These are phyloP conservation scores for Thripadectes ignobilis DNA, from an alignment of 2,797 vertebrate genomes.

Conservation along the genomic window DNA sequence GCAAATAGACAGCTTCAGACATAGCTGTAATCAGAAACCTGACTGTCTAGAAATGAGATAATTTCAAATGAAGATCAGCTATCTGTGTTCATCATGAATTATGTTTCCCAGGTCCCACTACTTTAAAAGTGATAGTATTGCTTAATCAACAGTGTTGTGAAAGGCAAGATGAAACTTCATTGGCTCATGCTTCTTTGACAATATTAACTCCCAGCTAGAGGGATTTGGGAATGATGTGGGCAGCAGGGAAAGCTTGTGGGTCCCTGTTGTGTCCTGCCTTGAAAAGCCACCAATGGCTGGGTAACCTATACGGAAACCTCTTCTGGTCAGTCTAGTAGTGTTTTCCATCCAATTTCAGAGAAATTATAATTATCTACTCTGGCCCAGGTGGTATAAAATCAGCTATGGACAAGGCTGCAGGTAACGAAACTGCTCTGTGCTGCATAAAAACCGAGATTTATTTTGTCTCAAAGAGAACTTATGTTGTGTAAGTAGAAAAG, in stretches of 20 bases:
- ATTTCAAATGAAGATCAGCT: not conserved
- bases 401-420: not conserved
- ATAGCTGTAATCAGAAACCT: not conserved
- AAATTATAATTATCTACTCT: not conserved
- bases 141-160: not conserved
- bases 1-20: not conserved
- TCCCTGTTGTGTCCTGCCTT: not conserved
- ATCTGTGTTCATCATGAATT: not conserved
- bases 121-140: not conserved
- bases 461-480: not conserved
- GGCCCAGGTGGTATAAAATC: not conserved
- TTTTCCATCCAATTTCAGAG: not conserved
- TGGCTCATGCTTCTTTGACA: not conserved
- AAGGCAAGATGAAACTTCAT: not conserved
- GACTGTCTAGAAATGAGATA: not conserved
- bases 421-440: not conserved
- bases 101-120: not conserved
- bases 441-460: not conserved
- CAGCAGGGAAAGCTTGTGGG: not conserved
- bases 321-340: not conserved
- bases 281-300: not conserved
- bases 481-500: not conserved
- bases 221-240: not conserved
- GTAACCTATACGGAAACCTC: not conserved
- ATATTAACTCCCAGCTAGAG: not conserved